These are phyloP conservation scores for Toxotes lorentzi DNA, from an alignment of 2,797 vertebrate species.

Conservation along the genomic window DNA sequence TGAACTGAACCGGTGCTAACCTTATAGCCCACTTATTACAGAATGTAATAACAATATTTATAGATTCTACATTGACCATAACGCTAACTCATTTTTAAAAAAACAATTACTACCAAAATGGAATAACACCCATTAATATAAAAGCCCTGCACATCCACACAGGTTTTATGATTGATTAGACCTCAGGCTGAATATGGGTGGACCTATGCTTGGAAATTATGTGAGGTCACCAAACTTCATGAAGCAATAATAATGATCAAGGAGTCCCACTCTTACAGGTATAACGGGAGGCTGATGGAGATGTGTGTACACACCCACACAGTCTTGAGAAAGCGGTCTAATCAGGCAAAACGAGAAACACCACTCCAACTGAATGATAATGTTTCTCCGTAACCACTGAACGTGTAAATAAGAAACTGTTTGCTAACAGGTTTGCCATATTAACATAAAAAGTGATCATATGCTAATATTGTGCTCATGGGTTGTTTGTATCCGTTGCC, in stretches of 20 bases:
- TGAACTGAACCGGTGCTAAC: neutral
- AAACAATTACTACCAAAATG: neutral
- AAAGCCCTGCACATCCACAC: neutral
- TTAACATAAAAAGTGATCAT: neutral
- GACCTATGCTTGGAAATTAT: neutral
- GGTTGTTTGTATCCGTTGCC: too few relatives aligned
- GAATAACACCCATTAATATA: neutral
- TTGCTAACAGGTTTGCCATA: neutral
- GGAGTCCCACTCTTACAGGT: neutral
- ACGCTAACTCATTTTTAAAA: too few relatives aligned
- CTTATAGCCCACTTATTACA: neutral
- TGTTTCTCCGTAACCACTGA: neutral
- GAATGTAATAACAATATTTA: neutral
- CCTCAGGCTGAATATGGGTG: neutral
- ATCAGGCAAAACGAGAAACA: neutral
- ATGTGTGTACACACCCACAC: neutral
- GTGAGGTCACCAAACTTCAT: neutral
- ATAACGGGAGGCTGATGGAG: neutral
- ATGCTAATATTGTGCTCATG: neutral
- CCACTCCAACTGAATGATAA: neutral
- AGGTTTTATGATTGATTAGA: slow-evolving; percentile 1
- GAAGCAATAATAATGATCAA: neutral
- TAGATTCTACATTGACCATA: too few relatives aligned
- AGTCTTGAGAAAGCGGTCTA: neutral
- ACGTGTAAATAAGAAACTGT: neutral